phyloP scores from a whole-genome alignment of 1,140 invertebrate genomes.

The Trinorchestia longiramus region DNA sequence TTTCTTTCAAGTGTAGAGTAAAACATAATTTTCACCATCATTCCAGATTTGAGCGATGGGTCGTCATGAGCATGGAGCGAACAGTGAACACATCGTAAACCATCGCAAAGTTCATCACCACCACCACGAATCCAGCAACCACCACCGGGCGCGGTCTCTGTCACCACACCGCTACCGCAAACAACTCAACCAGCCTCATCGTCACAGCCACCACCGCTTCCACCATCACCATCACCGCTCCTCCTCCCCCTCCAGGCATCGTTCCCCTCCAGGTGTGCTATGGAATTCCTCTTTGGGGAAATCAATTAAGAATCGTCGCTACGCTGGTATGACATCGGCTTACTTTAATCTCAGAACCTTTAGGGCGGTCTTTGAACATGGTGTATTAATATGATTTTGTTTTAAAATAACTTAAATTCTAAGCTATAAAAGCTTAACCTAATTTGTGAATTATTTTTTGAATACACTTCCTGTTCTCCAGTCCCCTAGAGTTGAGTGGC shows the following conservation, averaged over 20 bases:
- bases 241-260: neutral
- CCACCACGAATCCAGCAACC: conserved; percentile 32
- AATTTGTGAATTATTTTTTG: too few relatives aligned
- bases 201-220: conserved; percentile 10
- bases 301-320: too few relatives aligned
- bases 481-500: too few relatives aligned
- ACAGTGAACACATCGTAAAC: conserved; percentile 42
- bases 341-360: too few relatives aligned
- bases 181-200: conserved; percentile 27
- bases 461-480: too few relatives aligned
- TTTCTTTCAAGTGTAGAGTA: neutral
- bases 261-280: neutral
- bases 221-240: conserved; percentile 36
- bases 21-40: neutral
- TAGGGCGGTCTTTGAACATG: too few relatives aligned
- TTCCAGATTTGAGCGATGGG: conserved; percentile 1
- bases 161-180: conserved; percentile 45
- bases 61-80: conserved; percentile 25
- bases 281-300: too few relatives aligned
- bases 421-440: too few relatives aligned
- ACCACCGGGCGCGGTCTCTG: conserved; percentile 16
- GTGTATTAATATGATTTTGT: too few relatives aligned
- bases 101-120: conserved; percentile 28
- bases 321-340: too few relatives aligned
- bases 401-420: too few relatives aligned